Percentiles rank a stretch among this genome's conserved stretches.
Evolutionary conservation across 2,113 vertebrate genomes (phyloP).

Genomic region (Ardeotis arabs): DNA sequence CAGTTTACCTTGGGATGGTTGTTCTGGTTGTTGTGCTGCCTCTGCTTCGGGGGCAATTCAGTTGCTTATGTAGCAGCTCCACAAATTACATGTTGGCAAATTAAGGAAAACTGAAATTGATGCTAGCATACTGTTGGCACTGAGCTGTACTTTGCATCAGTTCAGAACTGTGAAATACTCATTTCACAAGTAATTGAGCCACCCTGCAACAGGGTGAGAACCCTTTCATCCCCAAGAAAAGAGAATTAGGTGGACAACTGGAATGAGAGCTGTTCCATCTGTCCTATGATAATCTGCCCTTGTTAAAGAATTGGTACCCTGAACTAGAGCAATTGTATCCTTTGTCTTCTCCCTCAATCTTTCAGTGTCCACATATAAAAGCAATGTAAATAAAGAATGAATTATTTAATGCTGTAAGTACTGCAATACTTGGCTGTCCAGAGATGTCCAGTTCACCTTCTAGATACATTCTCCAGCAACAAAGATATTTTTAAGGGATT

Average conservation of each 20-base stretch:
- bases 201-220: background rate
- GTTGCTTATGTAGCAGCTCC: background rate
- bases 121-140: background rate
- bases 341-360: background rate
- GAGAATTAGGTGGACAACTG: background rate
- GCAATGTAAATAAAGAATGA: background rate
- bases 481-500: background rate
- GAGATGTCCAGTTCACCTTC: background rate
- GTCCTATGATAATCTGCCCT: background rate
- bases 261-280: background rate
- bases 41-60: background rate
- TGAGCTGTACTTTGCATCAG: constrained; percentile 8
- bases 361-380: background rate
- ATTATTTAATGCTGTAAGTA: background rate
- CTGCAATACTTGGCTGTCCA: background rate
- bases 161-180: constrained; percentile 1
- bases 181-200: constrained; percentile 5
- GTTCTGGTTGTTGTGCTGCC: background rate
- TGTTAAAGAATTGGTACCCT: background rate
- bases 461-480: background rate
- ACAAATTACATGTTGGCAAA: background rate
- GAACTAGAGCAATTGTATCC: background rate
- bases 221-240: background rate
- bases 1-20: background rate
- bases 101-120: background rate